Conservation (phyloP, 2,888 invertebrate genomes). For the Drosophila maculinotata region DNA sequence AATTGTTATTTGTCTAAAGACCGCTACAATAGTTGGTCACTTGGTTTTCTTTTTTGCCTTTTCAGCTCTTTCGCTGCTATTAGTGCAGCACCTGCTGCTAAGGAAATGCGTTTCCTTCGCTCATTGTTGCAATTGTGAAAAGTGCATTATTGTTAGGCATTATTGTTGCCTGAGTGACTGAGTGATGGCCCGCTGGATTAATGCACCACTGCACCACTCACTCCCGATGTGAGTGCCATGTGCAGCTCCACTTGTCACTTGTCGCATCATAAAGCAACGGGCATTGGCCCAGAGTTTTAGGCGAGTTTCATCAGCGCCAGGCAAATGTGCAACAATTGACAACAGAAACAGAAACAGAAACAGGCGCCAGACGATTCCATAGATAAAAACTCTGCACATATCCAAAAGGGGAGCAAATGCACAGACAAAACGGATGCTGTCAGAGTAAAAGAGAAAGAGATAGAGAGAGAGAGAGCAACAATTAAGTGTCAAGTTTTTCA, state of each 20-base stretch:
- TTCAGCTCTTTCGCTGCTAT: too few species aligned
- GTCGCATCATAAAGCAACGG: conserved; percentile 54
- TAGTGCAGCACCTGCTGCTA: conserved; percentile 23
- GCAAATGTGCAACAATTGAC: conserved; percentile 77
- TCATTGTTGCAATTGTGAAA: conserved; percentile 32
- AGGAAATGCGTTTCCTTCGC: conserved; percentile 30
- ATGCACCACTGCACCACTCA: conserved; percentile 13
- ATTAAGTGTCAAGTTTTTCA: conserved; percentile 78
- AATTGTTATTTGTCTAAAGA: neutral
- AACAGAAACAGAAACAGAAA: conserved; percentile 74
- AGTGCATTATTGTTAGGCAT: conserved; percentile 35
- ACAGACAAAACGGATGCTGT: neutral
- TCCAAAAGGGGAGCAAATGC: neutral
- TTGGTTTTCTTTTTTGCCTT: neutral
- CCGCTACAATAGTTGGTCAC: conserved; percentile 7
- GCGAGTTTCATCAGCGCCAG: conserved; percentile 35
- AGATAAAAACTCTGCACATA: conserved; percentile 26
- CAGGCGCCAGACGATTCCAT: conserved; percentile 59
- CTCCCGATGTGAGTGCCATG: too few species aligned
- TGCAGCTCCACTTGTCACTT: conserved; percentile 29
- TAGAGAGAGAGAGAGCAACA: conserved; percentile 42
- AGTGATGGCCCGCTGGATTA: conserved; percentile 6
- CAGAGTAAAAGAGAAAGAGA: neutral
- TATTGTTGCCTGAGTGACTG: conserved; percentile 22
- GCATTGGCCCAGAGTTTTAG: conserved; percentile 59